phyloP scores from a whole-genome alignment of 2,888 invertebrate species.

The Suillia variegata region DNA sequence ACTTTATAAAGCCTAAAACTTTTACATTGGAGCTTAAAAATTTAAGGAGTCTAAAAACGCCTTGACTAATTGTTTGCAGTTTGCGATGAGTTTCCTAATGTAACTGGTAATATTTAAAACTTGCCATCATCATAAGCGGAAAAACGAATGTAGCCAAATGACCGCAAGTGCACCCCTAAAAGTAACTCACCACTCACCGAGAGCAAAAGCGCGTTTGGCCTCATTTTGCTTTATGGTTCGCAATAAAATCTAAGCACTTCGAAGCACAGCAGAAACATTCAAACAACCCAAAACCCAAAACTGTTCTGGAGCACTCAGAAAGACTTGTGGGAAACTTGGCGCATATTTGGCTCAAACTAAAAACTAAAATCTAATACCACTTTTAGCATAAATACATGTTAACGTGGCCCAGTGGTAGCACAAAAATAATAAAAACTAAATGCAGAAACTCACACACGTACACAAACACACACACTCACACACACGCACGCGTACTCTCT shows the following conservation, averaged over 20 bases:
- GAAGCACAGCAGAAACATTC: not conserved
- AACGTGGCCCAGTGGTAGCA: conserved; percentile 44
- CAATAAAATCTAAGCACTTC: not conserved
- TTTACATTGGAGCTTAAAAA: too few species aligned
- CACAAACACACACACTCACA: conserved; percentile 44
- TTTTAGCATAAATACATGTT: conserved; percentile 53
- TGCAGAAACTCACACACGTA: conserved; percentile 42
- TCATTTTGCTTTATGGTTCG: not conserved
- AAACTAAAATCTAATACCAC: conserved; percentile 54
- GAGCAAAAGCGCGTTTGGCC: not conserved
- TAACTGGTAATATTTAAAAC: too few species aligned
- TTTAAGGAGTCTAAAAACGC: too few species aligned
- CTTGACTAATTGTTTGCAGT: too few species aligned
- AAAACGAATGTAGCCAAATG: too few species aligned
- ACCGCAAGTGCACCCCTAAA: not conserved
- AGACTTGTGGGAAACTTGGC: not conserved
- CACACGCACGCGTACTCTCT: not conserved
- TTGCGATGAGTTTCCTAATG: too few species aligned
- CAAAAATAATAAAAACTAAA: conserved; percentile 29
- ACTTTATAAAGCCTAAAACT: too few species aligned
- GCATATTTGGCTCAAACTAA: conserved; percentile 33
- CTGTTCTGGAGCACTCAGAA: not conserved
- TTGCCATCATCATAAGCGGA: too few species aligned
- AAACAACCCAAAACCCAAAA: too few species aligned
- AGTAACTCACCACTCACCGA: not conserved